Percentiles rank a stretch among this genome's conserved stretches.
phyloP scores from a whole-genome alignment of 2,113 vertebrate species.

The Hiodon alosoides region DNA sequence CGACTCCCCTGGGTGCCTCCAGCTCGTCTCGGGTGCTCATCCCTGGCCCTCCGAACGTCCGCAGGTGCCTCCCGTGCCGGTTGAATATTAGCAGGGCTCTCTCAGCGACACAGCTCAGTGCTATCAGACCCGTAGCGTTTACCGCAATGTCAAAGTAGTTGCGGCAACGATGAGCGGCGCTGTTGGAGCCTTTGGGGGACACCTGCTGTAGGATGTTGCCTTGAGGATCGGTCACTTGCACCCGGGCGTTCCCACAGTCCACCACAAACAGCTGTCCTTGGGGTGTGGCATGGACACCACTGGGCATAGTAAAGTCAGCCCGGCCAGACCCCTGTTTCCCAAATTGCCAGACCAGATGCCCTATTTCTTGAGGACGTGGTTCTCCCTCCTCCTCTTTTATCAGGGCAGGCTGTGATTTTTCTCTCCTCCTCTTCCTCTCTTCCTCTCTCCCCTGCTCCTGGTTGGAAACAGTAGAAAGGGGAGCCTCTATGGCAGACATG shows the following conservation, averaged over 20 bases:
- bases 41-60: conserved; percentile 9
- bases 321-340: conserved; percentile 69
- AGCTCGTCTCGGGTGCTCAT: neutral
- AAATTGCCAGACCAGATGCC: conserved; percentile 55
- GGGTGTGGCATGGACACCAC: conserved; percentile 58
- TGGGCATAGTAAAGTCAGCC: conserved; percentile 66
- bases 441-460: conserved; percentile 16
- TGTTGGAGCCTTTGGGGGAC: conserved; percentile 39
- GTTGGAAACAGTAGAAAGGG: conserved; percentile 4
- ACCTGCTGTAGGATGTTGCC: conserved; percentile 68
- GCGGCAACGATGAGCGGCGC: conserved; percentile 46
- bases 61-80: conserved; percentile 17
- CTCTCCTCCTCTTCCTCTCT: conserved; percentile 34
- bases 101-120: conserved; percentile 4
- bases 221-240: conserved; percentile 62
- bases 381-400: conserved; percentile 47
- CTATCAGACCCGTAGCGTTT: conserved; percentile 36
- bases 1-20: conserved; percentile 50
- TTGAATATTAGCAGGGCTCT: conserved; percentile 56
- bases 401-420: conserved; percentile 41
- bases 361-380: conserved; percentile 21
- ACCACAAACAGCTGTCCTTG: conserved; percentile 67
- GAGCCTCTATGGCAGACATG: conserved; percentile 53
- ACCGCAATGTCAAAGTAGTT: conserved; percentile 73
- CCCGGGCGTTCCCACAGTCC: conserved; percentile 68